Evolutionary conservation across 2,888 invertebrate species (phyloP).

Genomic region (Pherbina coryleti): DNA sequence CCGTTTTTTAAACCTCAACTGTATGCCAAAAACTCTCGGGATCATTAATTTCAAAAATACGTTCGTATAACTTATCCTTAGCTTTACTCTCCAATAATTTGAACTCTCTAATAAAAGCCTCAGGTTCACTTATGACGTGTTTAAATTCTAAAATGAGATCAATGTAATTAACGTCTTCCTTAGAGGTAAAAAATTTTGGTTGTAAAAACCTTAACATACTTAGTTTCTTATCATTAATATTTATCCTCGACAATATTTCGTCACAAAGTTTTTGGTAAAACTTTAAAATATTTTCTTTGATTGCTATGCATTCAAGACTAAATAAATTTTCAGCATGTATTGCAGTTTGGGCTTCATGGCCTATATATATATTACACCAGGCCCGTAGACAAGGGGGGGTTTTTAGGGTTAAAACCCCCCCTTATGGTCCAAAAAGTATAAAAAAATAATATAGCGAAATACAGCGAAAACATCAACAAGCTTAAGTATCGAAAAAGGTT

Average conservation of each 20-base stretch:
- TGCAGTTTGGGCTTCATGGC: conserved; percentile 25
- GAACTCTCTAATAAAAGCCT: conserved; percentile 29
- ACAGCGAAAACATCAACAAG: no score
- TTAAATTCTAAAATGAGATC: conserved; percentile 35
- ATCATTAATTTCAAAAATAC: conserved; percentile 31
- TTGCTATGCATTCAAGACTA: conserved; percentile 9
- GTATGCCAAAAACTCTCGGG: conserved; percentile 27
- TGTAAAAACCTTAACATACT: conserved; percentile 17
- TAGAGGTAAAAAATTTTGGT: conserved; percentile 19
- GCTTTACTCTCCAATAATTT: conserved; percentile 31
- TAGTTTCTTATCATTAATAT: conserved; percentile 26
- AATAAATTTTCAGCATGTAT: conserved; percentile 12
- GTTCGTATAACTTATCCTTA: conserved; percentile 19
- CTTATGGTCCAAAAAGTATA: no score
- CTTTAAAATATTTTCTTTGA: conserved; percentile 21
- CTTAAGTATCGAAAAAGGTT: no score
- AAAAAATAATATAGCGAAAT: no score
- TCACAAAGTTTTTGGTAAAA: conserved; percentile 22
- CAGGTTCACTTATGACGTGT: no score
- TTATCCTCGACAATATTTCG: conserved; percentile 31
- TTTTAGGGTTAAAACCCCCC: no score
- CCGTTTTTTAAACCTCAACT: conserved; percentile 19
- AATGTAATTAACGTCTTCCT: conserved; percentile 21
- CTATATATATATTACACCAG: no score
- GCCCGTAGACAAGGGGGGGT: no score